Evolutionary conservation across 2,888 invertebrate species (phyloP).

Genomic region (Chromoteleia sp.): DNA sequence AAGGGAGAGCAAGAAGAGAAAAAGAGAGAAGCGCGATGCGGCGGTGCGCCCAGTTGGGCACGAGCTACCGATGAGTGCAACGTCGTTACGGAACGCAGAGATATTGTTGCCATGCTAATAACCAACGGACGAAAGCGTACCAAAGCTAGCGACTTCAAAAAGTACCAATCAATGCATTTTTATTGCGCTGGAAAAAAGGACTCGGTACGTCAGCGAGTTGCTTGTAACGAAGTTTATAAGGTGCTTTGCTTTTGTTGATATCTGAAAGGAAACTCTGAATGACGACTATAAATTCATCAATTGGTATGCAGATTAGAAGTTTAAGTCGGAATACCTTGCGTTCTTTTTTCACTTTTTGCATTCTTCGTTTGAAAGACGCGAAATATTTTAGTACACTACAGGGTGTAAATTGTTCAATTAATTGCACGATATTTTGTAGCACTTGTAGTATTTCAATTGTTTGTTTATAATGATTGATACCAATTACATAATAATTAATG

Average conservation of each 20-base stretch:
- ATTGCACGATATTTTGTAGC: no score
- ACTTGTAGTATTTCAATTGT: no score
- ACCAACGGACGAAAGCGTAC: conserved; percentile 29
- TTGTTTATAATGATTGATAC: no score
- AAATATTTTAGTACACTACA: no score
- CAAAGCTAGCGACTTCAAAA: conserved; percentile 20
- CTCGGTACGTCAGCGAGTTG: conserved; percentile 14
- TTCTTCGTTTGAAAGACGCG: no score
- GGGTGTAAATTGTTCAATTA: no score
- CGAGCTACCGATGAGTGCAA: conserved; percentile 39
- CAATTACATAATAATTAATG: no score
- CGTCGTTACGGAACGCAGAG: conserved; percentile 43
- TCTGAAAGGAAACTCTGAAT: background rate
- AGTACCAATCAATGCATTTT: conserved; percentile 19
- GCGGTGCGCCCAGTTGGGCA: conserved; percentile 19
- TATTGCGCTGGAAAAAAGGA: background rate
- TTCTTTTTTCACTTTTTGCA: no score
- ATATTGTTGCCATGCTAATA: conserved; percentile 46
- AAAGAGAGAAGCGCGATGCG: conserved; percentile 12
- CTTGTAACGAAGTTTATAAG: conserved; percentile 4
- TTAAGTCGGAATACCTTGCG: background rate
- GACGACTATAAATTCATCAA: background rate
- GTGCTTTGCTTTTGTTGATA: conserved; percentile 15
- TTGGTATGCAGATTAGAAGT: conserved; percentile 17
- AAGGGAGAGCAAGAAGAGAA: conserved; percentile 12